These are phyloP conservation scores for Phaenicophaeus curvirostris DNA, from an alignment of 2,797 vertebrate species.

Conservation along the genomic window DNA sequence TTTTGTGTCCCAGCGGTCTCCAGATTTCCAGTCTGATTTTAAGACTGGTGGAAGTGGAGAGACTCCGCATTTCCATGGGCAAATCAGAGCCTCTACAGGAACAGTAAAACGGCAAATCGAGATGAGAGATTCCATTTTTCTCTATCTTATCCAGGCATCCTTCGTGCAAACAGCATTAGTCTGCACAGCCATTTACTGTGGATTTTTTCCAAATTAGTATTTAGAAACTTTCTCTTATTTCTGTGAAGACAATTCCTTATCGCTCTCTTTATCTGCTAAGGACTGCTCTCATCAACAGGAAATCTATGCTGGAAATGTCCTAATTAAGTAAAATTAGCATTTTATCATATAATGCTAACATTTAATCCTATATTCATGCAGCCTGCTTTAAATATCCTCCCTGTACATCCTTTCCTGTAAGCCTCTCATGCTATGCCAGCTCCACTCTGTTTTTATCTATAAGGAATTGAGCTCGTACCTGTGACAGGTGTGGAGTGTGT, in stretches of 20 bases:
- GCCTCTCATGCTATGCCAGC: conserved; percentile 66
- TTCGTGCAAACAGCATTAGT: background rate
- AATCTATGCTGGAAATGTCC: conserved; percentile 18
- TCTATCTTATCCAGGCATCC: background rate
- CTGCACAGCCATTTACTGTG: background rate
- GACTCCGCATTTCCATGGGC: background rate
- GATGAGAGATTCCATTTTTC: background rate
- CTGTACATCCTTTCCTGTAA: conserved; percentile 14
- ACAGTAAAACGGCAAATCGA: background rate
- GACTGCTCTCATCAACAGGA: conserved; percentile 29
- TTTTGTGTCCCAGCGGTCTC: background rate
- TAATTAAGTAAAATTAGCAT: conserved; percentile 67
- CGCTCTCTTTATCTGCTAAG: conserved; percentile 5
- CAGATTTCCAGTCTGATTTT: background rate
- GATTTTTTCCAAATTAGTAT: background rate
- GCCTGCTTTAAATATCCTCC: conserved; percentile 34
- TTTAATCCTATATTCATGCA: conserved; percentile 51
- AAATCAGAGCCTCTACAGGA: background rate
- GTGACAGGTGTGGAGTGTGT: conserved; percentile 68
- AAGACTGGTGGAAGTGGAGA: background rate
- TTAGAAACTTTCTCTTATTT: background rate
- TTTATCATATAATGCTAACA: conserved; percentile 21
- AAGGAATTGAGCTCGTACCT: conserved; percentile 62
- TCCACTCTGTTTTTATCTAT: conserved; percentile 56
- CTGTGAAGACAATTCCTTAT: background rate